These are phyloP conservation scores for Drosophila seclusa DNA, from an alignment of 2,888 invertebrate species.

Conservation along the genomic window DNA sequence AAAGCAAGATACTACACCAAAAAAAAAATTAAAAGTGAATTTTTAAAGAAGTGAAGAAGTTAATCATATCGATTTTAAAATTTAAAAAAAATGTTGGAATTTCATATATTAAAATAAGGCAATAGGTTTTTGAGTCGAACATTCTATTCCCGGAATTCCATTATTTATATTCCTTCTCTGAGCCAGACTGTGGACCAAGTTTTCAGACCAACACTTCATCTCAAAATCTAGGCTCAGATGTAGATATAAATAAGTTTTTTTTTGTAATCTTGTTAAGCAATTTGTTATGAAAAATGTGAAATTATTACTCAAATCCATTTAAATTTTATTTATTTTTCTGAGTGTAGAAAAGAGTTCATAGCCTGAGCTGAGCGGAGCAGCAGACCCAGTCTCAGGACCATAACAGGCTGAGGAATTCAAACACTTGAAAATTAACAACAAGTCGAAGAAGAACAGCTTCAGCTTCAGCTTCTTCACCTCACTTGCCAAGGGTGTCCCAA, in stretches of 20 bases:
- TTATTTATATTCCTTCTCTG: no score
- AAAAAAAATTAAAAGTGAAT: background rate
- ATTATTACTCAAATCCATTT: background rate
- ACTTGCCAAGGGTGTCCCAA: slow-evolving; percentile 20
- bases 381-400: background rate
- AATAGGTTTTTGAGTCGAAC: background rate
- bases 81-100: background rate
- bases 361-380: background rate
- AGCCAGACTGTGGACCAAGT: no score
- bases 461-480: slow-evolving; percentile 2
- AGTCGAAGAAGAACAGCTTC: slow-evolving; percentile 1
- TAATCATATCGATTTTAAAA: background rate
- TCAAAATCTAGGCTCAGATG: no score
- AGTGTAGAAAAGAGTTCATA: slow-evolving; percentile 3
- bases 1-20: slow-evolving; percentile 14
- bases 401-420: slow-evolving; percentile 62
- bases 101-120: background rate
- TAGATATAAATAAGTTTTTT: no score
- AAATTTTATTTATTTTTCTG: background rate
- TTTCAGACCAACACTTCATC: no score
- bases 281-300: background rate
- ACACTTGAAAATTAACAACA: slow-evolving; percentile 61
- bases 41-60: background rate
- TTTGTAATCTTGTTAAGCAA: no score
- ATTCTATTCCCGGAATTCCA: background rate